Base-by-base conservation (phyloP, 2,888 invertebrate genomes). In the Aleiodes alternator region DNA sequence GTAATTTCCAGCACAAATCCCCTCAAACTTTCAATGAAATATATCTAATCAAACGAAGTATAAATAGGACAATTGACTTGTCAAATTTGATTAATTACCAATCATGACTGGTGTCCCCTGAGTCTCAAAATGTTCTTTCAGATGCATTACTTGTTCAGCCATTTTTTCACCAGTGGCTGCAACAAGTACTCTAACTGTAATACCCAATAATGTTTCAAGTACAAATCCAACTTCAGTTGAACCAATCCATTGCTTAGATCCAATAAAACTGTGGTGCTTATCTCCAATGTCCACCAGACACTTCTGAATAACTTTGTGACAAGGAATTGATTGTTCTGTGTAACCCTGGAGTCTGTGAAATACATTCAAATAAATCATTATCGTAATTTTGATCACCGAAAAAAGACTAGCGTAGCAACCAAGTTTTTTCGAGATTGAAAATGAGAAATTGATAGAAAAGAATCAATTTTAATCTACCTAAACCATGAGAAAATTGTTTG, bases 81-180 rank as follows among this genome's bases (percentile, higher is more conserved):
- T 23, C 23, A 23, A 23, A 23, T 23, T 23, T 23, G 23, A 23
- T 23, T 69, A 84, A 89, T 90, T 90, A 94, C 98, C 99, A 83
- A 99, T 98, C 99, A 99, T 99, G 76, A 99, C 93, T 29, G 99
- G 99, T 38, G 97, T 96, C 69, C 99, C 99, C 85, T 97, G 95
- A 59, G 93, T 95, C 83, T 95, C 92, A 88, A 99, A 99, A 91
- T 99, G 99, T 87, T 94, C 92, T 3, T 95, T 92, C 79, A 99
- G 90, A 86, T 97, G 96, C 34, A 96, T 93, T 6, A 95, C 96
- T 85, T 96, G 94, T 43, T 91, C 92, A 6, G 92, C 91, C 89
- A 99, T 90, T 84, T 99, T 98, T 48, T 93, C 92, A 8, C 99
- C 99, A 23, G 94, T 95, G 82, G 94, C 94, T 0, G 97, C 96